Base-by-base conservation (phyloP, 2,797 vertebrate species). In the Florisuga fusca region DNA sequence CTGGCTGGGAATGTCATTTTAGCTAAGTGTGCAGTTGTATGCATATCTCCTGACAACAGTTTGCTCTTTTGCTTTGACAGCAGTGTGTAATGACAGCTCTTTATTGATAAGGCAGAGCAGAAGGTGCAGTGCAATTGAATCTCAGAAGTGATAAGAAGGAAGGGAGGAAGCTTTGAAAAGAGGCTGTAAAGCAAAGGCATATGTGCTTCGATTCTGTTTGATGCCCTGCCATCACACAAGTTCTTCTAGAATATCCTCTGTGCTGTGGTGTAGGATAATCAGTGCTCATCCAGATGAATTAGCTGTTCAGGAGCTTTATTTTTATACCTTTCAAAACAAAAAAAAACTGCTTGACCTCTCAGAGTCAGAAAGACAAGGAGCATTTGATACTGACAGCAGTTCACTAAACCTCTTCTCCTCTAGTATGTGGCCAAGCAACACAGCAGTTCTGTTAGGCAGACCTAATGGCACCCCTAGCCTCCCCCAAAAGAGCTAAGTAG, bases 11-110 rank as follows among this genome's bases (percentile, higher is more conserved):
- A 88, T 57, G 83, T 90, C 91, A 61, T n/a, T 94, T 61, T 12
- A 61, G 83, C 80, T 86, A 76, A 91, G 90, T 33, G 77, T 77
- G 93, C 67, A 93, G 85, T 85, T 94, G 74, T 74, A n/a, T 43
- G 71, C 73, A 9, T 81, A 90, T 91, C 95, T 88, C 83, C 95
- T 94, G 93, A 96, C 83, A 90, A 88, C 84, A 91, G 95, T 94
- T 96, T 96, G 93, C 93, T 93, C 94, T 94, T 91, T 80, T 93
- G 95, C 93, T 95, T 88, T 96, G 94, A 88, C 91, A 96, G 94
- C 4, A 11, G 89, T 51, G 93, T 90, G 90, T 80, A 88, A 93
- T 90, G 91, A 90, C 91, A 96, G 85, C 59, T 91, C 89, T 71
- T 58, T 94, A 93, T 92, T 92, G 91, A 83, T 93, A 93, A 96